Percentiles rank a stretch among this genome's conserved stretches.
Conservation (phyloP, 1,140 invertebrate genomes). For the Macrosteles quadrilineatus region DNA sequence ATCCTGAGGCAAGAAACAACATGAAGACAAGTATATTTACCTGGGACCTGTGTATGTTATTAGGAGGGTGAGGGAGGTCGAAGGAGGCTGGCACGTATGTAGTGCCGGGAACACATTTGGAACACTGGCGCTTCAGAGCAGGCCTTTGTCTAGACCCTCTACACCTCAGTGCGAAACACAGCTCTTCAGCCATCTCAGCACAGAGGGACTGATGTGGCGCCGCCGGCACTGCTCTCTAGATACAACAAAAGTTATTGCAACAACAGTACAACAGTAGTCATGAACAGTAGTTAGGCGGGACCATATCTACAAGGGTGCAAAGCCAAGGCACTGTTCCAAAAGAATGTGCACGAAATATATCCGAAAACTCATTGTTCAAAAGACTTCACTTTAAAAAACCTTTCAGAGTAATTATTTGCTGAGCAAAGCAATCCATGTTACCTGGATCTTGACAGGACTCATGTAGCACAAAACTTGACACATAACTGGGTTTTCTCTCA, state of each 20-base stretch:
- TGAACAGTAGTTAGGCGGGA: neutral
- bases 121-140: conserved; percentile 64
- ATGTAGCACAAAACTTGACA: too few species aligned
- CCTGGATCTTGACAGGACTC: too few species aligned
- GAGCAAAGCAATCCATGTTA: too few species aligned
- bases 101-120: conserved; percentile 61
- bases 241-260: conserved; percentile 41
- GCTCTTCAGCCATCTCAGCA: conserved; percentile 78
- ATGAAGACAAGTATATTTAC: too few species aligned
- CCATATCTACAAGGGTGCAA: neutral
- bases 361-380: too few species aligned
- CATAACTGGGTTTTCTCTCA: too few species aligned
- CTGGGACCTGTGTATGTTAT: conserved; percentile 53
- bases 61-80: conserved; percentile 50
- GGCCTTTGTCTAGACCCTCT: conserved; percentile 64
- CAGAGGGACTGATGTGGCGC: conserved; percentile 72
- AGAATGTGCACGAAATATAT: too few species aligned
- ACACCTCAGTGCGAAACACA: conserved; percentile 75
- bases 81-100: conserved; percentile 53
- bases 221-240: conserved; percentile 38
- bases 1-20: too few species aligned
- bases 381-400: too few species aligned
- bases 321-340: neutral
- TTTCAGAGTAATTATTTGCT: too few species aligned
- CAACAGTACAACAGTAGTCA: too few species aligned